Conservation (phyloP, 2,888 invertebrate genomes). For the Hesperia comma region DNA sequence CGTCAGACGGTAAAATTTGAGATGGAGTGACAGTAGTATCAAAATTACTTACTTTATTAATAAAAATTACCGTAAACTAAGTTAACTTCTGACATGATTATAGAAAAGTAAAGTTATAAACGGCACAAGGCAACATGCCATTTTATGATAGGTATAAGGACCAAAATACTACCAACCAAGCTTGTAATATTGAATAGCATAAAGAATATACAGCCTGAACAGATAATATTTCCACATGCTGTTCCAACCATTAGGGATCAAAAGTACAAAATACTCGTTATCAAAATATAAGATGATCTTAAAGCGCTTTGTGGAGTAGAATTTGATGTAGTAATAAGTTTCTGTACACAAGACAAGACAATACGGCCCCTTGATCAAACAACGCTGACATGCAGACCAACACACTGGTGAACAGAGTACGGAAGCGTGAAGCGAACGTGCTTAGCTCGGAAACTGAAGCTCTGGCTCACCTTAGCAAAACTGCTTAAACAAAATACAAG, state of each 20-base stretch:
- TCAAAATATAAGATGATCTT: not conserved
- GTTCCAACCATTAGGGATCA: not conserved
- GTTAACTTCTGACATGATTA: constrained; percentile 1
- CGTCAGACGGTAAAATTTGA: too few relatives aligned
- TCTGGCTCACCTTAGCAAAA: constrained; percentile 49
- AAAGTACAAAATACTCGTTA: not conserved
- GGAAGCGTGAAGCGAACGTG: constrained; percentile 62
- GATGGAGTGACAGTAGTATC: not conserved
- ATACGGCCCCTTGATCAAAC: constrained; percentile 6
- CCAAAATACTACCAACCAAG: constrained; percentile 21
- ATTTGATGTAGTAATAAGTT: constrained; percentile 8
- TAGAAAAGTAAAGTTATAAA: not conserved
- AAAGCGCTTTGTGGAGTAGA: not conserved
- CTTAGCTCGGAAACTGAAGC: constrained; percentile 53
- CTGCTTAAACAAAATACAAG: constrained; percentile 15
- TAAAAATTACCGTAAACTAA: not conserved
- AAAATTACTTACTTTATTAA: not conserved
- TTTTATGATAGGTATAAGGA: not conserved
- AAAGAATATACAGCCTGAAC: constrained; percentile 15
- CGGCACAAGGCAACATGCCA: constrained; percentile 12
- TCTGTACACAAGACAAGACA: constrained; percentile 20
- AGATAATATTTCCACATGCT: constrained; percentile 20
- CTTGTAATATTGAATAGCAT: constrained; percentile 5
- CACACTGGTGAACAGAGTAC: constrained; percentile 52
- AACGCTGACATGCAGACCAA: constrained; percentile 41